A percentile compares a stretch with the other conserved stretches of the same genome.
phyloP scores from a whole-genome alignment of 1,140 invertebrate species.

The Pentalonia nigronervosa region DNA sequence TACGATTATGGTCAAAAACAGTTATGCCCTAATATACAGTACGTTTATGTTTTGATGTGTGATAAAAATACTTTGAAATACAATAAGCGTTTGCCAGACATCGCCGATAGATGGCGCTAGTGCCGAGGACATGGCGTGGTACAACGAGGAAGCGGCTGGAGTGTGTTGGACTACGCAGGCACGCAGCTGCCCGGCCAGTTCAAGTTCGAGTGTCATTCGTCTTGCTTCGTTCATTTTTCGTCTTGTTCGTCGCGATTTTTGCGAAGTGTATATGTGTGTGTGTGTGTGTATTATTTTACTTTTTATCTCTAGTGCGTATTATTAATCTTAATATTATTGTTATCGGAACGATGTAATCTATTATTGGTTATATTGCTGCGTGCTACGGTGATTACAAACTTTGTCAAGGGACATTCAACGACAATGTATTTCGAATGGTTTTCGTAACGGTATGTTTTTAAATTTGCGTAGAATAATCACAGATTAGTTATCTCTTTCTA shows the following conservation, averaged over 20 bases:
- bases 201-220: slow-evolving; percentile 42
- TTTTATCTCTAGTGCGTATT: not conserved
- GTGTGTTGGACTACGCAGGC: not conserved
- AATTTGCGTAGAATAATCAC: not conserved
- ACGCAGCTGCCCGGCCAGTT: not conserved
- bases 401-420: not conserved
- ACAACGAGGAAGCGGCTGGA: slow-evolving; percentile 49
- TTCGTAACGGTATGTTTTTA: slow-evolving; percentile 36
- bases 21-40: no score
- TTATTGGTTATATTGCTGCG: not conserved
- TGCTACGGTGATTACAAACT: not conserved
- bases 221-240: not conserved
- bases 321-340: not conserved
- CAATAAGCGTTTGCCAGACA: not conserved
- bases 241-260: not conserved
- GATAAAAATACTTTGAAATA: not conserved
- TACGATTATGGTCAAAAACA: no score
- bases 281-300: not conserved
- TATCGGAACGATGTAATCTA: not conserved
- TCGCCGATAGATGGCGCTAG: slow-evolving; percentile 21
- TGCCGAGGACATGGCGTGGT: not conserved
- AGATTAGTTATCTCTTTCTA: not conserved
- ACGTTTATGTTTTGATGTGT: not conserved
- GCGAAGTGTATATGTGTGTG: not conserved
- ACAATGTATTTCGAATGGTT: slow-evolving; percentile 26